A percentile compares a stretch with the other conserved stretches of the same genome.
Conservation (phyloP, 2,888 invertebrate species). For the Julus scandinavius region DNA sequence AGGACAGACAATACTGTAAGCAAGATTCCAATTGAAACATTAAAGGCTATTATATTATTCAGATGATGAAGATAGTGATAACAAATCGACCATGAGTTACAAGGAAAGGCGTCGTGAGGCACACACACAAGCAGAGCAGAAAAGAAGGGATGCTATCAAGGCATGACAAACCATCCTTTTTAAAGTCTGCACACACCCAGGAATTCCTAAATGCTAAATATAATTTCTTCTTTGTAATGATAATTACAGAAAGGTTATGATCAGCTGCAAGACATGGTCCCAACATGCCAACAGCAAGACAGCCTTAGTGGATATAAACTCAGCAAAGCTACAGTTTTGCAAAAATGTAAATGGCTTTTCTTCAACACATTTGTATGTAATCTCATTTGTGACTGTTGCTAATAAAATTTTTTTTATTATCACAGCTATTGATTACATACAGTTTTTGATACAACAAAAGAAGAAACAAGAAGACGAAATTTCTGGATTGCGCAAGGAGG, state of each 20-base stretch:
- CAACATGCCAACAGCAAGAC: slow-evolving; percentile 92
- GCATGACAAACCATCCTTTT: slow-evolving; percentile 60
- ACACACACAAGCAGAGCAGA: slow-evolving; percentile 96
- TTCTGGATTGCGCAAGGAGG: slow-evolving; percentile 87
- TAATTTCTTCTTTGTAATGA: neutral
- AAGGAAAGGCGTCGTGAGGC: slow-evolving; percentile 94
- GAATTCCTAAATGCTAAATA: neutral
- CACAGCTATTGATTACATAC: slow-evolving; percentile 69
- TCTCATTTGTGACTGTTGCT: neutral
- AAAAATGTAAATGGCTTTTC: slow-evolving; percentile 74
- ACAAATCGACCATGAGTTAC: slow-evolving; percentile 80
- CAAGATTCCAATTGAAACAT: neutral
- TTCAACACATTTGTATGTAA: neutral
- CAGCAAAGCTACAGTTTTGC: slow-evolving; percentile 94
- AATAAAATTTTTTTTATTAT: slow-evolving; percentile 57
- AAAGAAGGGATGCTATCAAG: slow-evolving; percentile 95
- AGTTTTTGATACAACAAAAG: slow-evolving; percentile 90
- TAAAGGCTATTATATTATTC: slow-evolving; percentile 56
- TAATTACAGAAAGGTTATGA: slow-evolving; percentile 83
- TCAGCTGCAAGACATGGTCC: slow-evolving; percentile 90
- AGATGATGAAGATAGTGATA: slow-evolving; percentile 74
- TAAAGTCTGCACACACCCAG: neutral
- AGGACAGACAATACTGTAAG: neutral
- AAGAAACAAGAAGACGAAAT: slow-evolving; percentile 95
- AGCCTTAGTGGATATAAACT: slow-evolving; percentile 83